Base-by-base conservation (phyloP, 2,888 invertebrate genomes). In the Glaucopsyche alexis region DNA sequence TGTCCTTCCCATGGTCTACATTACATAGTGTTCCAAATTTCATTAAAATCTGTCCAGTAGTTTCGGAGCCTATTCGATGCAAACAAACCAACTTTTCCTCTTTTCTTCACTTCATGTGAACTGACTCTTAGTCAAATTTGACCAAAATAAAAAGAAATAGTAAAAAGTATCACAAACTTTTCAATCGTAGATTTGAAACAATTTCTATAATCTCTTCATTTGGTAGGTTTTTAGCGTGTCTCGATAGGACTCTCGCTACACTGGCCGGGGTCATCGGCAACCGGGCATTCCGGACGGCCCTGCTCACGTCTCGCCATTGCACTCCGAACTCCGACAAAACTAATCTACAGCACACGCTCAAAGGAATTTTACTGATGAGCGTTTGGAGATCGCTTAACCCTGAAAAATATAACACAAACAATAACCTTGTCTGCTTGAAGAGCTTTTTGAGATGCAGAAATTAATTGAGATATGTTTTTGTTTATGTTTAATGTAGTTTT, bases 281-380 rank as follows among this genome's bases (percentile, higher is more conserved):
- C 0, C 86, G 78, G 0, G 83, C 78, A 29, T 83, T 85, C 1
- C 86, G 80, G 0, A 91, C 81, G 0, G 85, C 84, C 0, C 78
- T 78, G 0, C 85, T 79, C 0, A 90, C 78, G 0, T 87, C 85
- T 6, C 79, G 75, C 90, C 90, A 91, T 2, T 78, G 78, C 1
- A 91, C 77, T 0, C 87, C 88, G n/a, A 91, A 84, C 71, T 90
- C 90, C 0, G 90, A 86, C 1, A 87, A 64, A 0, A 84, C 86
- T 0, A 79, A 77, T 2, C 78, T 77, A 71, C 85, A 86, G 75
- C 85, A 86, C 2, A 83, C 78, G 3, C 83, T 79, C 2, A 89
- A 65, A 0, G 88, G 79, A 85, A 90, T 85, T 72, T 82, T 87
- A 0, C 82, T 77, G 74, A 91, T 83, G 0, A 88, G 80, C 0